A percentile compares a stretch with the other conserved stretches of the same genome.
These are phyloP conservation scores for Heliconius congener DNA, from an alignment of 1,140 invertebrate genomes.

Conservation along the genomic window DNA sequence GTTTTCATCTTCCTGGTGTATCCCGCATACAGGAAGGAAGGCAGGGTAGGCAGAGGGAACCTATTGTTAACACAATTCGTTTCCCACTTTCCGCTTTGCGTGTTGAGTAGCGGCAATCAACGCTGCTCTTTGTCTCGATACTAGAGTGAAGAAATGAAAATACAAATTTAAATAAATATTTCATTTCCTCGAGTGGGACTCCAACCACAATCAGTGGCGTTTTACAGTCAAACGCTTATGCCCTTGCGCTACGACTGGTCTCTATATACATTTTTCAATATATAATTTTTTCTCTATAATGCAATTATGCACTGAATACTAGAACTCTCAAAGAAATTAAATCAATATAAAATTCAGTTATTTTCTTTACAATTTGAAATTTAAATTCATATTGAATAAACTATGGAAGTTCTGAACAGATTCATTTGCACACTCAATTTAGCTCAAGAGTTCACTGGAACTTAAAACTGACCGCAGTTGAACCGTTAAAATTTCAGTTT, in stretches of 20 bases:
- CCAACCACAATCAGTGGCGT: background rate
- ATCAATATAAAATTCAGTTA: conserved; percentile 11
- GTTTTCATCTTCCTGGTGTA: background rate
- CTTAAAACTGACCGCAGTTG: conserved; percentile 31
- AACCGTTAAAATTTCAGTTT: conserved; percentile 19
- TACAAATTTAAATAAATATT: background rate
- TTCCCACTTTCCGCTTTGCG: background rate
- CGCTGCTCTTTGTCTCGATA: background rate
- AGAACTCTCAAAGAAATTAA: background rate
- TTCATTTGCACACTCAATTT: conserved; percentile 30
- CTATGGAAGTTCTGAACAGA: conserved; percentile 20
- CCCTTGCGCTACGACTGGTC: background rate
- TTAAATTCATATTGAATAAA: conserved; percentile 15
- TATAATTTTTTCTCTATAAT: background rate
- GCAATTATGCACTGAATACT: background rate
- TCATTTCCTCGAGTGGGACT: background rate
- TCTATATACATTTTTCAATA: background rate
- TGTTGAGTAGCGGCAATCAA: background rate
- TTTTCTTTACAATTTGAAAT: conserved; percentile 9
- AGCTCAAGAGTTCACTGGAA: conserved; percentile 24
- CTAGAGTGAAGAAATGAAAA: background rate
- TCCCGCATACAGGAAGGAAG: too few relatives aligned
- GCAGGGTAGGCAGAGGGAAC: too few relatives aligned
- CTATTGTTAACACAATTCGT: background rate
- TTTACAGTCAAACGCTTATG: background rate